Conservation (phyloP, 2,797 vertebrate genomes). For the Hippopotamyrus pictus region DNA sequence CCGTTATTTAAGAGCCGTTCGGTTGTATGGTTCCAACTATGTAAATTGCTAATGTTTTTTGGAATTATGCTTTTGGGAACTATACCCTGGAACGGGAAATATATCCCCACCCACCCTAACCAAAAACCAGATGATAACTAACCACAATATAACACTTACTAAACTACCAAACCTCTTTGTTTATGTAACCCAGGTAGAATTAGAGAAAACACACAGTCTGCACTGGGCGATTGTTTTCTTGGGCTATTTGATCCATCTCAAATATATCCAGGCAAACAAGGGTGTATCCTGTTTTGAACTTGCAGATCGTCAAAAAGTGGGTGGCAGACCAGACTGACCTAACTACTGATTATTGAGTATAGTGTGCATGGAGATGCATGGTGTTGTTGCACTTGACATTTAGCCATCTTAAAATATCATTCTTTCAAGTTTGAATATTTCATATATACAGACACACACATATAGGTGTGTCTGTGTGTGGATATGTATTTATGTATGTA, state of each 20-base stretch:
- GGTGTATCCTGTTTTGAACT: not conserved
- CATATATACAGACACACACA: not conserved
- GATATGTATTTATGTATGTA: no score
- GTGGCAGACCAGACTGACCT: not conserved
- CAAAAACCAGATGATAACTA: not conserved
- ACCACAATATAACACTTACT: not conserved
- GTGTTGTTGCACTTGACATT: not conserved
- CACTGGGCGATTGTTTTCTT: not conserved
- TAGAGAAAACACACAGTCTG: not conserved
- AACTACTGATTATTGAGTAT: not conserved
- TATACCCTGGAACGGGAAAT: not conserved
- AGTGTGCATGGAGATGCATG: not conserved
- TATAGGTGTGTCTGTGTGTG: no score
- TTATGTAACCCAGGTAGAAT: not conserved
- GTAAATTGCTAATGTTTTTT: not conserved
- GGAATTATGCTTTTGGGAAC: not conserved
- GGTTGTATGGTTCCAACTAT: not conserved
- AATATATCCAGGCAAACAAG: not conserved
- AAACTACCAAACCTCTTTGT: not conserved
- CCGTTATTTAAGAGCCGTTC: not conserved
- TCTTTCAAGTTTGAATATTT: not conserved
- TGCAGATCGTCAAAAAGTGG: not conserved
- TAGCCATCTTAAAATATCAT: not conserved
- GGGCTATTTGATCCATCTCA: not conserved
- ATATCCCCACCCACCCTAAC: not conserved